Conservation (phyloP, 2,888 invertebrate species). For the Zygothrica quintamaculata region DNA sequence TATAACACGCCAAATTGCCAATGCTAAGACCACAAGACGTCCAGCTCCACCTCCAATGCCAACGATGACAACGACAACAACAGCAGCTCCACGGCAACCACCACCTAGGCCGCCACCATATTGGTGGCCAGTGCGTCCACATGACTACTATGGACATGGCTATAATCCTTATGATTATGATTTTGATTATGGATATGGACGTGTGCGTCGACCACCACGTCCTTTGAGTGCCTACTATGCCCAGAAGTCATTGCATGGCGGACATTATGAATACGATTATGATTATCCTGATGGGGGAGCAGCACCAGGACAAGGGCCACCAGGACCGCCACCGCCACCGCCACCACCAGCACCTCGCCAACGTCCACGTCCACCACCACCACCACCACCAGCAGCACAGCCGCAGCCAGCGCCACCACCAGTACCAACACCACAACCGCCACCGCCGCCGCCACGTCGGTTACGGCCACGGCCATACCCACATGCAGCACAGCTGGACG, state of each 20-base stretch:
- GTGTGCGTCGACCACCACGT: constrained; percentile 37
- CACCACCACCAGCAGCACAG: constrained; percentile 24
- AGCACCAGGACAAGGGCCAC: constrained; percentile 11
- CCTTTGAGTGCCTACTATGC: constrained; percentile 23
- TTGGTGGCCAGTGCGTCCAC: constrained; percentile 62
- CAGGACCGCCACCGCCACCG: constrained; percentile 16
- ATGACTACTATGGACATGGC: constrained; percentile 43
- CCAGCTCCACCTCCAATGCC: constrained; percentile 38
- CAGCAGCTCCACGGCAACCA: constrained; percentile 12
- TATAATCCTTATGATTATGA: constrained; percentile 50
- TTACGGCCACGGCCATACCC: constrained; percentile 28
- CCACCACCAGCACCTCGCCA: constrained; percentile 1
- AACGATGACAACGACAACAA: constrained; percentile 18
- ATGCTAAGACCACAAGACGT: constrained; percentile 41
- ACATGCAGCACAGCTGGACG: constrained; percentile 56
- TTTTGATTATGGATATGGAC: constrained; percentile 40
- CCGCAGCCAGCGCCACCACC: constrained; percentile 1
- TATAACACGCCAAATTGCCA: constrained; percentile 29
- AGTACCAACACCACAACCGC: constrained; percentile 12
- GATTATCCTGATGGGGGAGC: constrained; percentile 20
- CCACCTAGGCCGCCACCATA: constrained; percentile 35
- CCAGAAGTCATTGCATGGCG: not conserved
- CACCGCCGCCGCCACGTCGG: constrained; percentile 31
- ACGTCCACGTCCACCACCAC: constrained; percentile 13
- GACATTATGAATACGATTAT: constrained; percentile 55